Conservation (phyloP, 2,113 vertebrate genomes). For the Bubo bubo region DNA sequence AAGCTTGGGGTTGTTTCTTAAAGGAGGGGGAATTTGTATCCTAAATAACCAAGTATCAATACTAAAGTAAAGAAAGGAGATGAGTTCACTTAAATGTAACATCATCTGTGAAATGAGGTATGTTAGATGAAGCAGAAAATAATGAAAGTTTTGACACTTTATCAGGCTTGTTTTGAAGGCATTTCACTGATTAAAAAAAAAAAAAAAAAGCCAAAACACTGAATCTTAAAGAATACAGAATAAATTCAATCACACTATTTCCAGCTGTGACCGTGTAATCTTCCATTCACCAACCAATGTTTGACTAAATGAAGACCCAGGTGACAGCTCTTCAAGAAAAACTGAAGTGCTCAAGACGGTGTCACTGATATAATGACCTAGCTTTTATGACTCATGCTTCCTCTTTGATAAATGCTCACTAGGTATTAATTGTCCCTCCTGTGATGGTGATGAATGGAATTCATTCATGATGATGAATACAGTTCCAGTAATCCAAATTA, state of each 20-base stretch:
- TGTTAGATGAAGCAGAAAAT: not conserved
- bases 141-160: not conserved
- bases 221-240: not conserved
- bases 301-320: not conserved
- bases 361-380: not conserved
- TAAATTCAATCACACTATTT: not conserved
- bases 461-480: not conserved
- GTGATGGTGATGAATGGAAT: not conserved
- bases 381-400: not conserved
- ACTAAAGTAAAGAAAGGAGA: not conserved
- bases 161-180: not conserved
- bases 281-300: not conserved
- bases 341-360: not conserved
- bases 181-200: not conserved
- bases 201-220: not conserved
- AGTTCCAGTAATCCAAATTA: not conserved
- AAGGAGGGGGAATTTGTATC: not conserved
- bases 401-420: not conserved
- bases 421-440: not conserved
- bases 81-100: not conserved
- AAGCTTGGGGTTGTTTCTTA: not conserved
- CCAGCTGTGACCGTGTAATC: not conserved
- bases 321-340: not conserved
- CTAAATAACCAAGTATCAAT: not conserved
- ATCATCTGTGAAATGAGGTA: not conserved